Conservation (phyloP, 2,797 vertebrate species). For the Ataeniobius toweri region DNA sequence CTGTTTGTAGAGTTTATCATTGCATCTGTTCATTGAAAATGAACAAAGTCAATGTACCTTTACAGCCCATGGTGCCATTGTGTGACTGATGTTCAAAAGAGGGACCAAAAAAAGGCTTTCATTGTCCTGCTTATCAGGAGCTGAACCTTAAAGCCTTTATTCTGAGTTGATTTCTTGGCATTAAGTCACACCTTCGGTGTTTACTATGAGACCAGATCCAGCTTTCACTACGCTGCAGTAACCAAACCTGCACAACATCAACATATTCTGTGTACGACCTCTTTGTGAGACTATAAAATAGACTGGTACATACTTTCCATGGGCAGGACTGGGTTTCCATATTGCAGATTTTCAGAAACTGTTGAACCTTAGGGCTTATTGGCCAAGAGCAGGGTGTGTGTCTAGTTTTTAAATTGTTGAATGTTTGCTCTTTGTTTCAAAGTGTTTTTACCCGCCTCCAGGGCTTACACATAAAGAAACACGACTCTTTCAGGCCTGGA, state of each 20-base stretch:
- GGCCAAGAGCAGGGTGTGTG: conserved; percentile 51
- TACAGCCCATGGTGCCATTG: conserved; percentile 38
- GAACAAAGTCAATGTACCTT: conserved; percentile 7
- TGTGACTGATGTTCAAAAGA: conserved; percentile 39
- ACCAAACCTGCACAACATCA: conserved; percentile 28
- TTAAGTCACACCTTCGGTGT: conserved; percentile 30
- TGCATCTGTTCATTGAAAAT: conserved; percentile 13
- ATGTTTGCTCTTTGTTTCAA: conserved; percentile 36
- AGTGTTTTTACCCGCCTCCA: conserved; percentile 15
- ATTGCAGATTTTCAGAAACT: conserved; percentile 38
- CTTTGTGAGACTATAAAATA: conserved; percentile 35
- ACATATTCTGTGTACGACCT: conserved; percentile 18
- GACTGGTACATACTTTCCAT: conserved; percentile 59
- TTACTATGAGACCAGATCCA: conserved; percentile 24
- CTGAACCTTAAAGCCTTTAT: background rate
- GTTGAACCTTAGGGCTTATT: conserved; percentile 19
- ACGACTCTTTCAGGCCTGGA: background rate
- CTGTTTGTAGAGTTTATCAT: conserved; percentile 3
- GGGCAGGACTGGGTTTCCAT: conserved; percentile 61
- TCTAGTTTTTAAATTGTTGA: conserved; percentile 37
- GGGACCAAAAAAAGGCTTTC: background rate
- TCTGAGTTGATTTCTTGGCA: background rate
- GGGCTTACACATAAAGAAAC: conserved; percentile 9
- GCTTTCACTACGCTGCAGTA: conserved; percentile 10
- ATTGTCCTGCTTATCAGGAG: background rate